Evolutionary conservation across 2,888 invertebrate species (phyloP).

Genomic region (Lasioglossum vierecki): DNA sequence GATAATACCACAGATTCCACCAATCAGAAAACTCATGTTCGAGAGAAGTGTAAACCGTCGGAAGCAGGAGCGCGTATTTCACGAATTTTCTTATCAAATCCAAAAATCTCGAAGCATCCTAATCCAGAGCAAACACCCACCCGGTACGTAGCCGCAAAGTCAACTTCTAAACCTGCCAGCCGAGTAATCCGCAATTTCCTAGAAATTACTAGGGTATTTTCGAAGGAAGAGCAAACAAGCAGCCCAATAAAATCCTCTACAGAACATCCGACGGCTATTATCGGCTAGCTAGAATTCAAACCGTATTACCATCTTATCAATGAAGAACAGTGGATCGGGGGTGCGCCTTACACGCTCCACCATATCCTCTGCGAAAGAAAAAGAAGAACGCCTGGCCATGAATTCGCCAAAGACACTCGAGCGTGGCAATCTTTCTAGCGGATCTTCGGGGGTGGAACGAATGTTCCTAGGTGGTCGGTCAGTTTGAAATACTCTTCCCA

Average conservation of each 20-base stretch:
- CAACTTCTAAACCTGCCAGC: conserved; percentile 2
- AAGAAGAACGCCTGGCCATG: neutral
- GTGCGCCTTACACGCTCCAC: neutral
- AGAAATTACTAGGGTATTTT: neutral
- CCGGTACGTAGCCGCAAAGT: neutral
- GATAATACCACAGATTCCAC: too few species aligned
- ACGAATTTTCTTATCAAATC: neutral
- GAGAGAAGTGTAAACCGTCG: neutral
- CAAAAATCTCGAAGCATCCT: neutral
- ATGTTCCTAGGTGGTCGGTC: neutral
- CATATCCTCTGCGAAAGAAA: neutral
- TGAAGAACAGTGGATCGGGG: neutral
- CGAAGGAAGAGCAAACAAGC: neutral
- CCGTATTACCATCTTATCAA: conserved; percentile 1
- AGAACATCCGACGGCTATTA: neutral
- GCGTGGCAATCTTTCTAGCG: neutral
- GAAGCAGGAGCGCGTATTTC: neutral
- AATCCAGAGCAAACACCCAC: neutral
- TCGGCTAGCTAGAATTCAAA: neutral
- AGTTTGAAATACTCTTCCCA: conserved; percentile 6
- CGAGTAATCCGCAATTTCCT: neutral
- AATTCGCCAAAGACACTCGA: conserved; percentile 12
- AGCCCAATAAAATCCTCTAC: neutral
- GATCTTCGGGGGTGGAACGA: neutral
- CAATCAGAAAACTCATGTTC: too few species aligned